A percentile compares a stretch with the other conserved stretches of the same genome.
phyloP scores from a whole-genome alignment of 1,140 invertebrate genomes.

The Cryptotermes secundus region DNA sequence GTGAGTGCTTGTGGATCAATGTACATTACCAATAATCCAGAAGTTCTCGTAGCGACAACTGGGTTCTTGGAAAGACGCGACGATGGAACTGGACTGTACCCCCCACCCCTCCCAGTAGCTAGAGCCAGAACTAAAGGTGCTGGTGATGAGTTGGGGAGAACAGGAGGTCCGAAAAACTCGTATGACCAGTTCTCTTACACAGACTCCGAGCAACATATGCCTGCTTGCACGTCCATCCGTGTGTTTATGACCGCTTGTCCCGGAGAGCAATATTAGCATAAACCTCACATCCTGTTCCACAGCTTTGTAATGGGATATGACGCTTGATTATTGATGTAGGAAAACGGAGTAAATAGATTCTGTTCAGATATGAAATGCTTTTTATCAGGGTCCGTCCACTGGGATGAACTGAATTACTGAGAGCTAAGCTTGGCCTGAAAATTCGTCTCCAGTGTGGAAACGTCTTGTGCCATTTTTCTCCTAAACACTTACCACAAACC shows the following conservation, averaged over 20 bases:
- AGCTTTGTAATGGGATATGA: neutral
- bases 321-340: neutral
- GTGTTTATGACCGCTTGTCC: neutral
- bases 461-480: neutral
- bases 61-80: neutral
- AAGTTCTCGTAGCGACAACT: neutral
- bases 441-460: no score
- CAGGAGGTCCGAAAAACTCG: constrained; percentile 9
- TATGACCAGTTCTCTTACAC: neutral
- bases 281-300: neutral
- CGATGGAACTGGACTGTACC: neutral
- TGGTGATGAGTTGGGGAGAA: neutral
- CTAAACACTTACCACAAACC: neutral
- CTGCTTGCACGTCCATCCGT: neutral
- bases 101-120: neutral
- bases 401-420: no score
- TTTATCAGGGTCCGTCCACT: no score
- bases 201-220: neutral
- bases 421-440: no score
- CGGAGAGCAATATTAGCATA: neutral
- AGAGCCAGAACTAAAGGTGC: neutral
- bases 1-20: no score
- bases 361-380: neutral
- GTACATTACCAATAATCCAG: no score
- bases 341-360: neutral